Conservation (phyloP, 2,888 invertebrate species). For the Hemistola chrysoprasaria region DNA sequence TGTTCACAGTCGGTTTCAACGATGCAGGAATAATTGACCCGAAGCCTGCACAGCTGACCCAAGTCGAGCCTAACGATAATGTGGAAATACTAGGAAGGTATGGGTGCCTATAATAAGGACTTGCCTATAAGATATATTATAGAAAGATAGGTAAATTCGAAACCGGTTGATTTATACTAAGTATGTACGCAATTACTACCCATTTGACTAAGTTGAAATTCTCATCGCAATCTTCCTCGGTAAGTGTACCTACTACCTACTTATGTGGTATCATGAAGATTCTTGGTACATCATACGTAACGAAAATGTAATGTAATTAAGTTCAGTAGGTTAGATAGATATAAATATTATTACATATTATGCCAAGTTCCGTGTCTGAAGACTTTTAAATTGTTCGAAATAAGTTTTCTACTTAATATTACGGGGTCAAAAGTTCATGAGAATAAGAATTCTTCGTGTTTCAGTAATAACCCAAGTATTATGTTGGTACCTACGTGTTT, state of each 20-base stretch:
- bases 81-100: constrained; percentile 53
- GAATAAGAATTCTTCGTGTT: no score
- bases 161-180: constrained; percentile 44
- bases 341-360: constrained; percentile 8
- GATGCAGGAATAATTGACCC: constrained; percentile 50
- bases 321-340: constrained; percentile 26
- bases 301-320: constrained; percentile 21
- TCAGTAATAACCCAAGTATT: no score
- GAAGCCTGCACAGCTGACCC: constrained; percentile 33
- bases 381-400: constrained; percentile 6
- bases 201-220: constrained; percentile 29
- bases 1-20: constrained; percentile 35
- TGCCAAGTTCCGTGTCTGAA: constrained; percentile 15
- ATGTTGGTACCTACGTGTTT: no score
- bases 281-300: constrained; percentile 17
- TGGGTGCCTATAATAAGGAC: constrained; percentile 28
- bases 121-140: constrained; percentile 22
- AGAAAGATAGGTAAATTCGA: constrained; percentile 21
- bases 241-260: constrained; percentile 6
- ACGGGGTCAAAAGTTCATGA: no score
- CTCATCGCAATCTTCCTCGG: constrained; percentile 17
- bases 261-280: no score
- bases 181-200: constrained; percentile 26
- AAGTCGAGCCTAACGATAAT: constrained; percentile 38
- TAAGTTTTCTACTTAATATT: not conserved